A percentile compares a stretch with the other conserved stretches of the same genome.
These are phyloP conservation scores for Spodoptera litura DNA, from an alignment of 1,140 invertebrate species.

Conservation along the genomic window DNA sequence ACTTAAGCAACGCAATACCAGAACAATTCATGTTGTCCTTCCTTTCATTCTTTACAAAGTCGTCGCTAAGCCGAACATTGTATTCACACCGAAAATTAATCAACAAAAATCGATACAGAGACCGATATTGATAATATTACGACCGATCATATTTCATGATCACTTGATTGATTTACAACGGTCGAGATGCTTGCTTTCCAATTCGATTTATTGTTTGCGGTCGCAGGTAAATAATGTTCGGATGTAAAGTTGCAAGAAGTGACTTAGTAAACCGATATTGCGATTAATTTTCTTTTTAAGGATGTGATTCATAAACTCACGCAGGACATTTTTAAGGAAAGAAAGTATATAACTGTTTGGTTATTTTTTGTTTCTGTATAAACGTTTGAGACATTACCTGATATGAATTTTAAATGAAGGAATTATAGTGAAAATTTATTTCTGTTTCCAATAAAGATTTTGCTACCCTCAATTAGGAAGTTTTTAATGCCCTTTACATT, in stretches of 20 bases:
- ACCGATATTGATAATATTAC: slow-evolving; percentile 63
- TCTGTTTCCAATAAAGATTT: no score
- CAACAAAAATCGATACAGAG: slow-evolving; percentile 36
- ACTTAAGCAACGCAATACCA: no score
- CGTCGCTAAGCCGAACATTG: neutral
- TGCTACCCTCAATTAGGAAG: no score
- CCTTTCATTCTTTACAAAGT: neutral
- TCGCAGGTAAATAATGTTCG: slow-evolving; percentile 52
- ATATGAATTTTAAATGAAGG: no score
- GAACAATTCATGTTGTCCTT: no score
- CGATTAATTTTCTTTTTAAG: neutral
- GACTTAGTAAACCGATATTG: slow-evolving; percentile 1
- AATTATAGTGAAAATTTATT: no score
- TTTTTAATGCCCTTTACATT: no score
- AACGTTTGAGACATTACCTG: no score
- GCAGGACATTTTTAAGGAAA: neutral
- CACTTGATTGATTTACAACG: slow-evolving; percentile 72
- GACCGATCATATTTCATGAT: slow-evolving; percentile 70
- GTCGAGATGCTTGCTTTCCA: slow-evolving; percentile 65
- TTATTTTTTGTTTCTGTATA: no score
- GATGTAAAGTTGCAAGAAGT: slow-evolving; percentile 47
- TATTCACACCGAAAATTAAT: slow-evolving; percentile 36
- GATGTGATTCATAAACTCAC: neutral
- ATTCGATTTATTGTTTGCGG: slow-evolving; percentile 69
- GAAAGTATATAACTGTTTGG: no score